Evolutionary conservation across 2,113 vertebrate genomes (phyloP).

Genomic region (Uria aalge): DNA sequence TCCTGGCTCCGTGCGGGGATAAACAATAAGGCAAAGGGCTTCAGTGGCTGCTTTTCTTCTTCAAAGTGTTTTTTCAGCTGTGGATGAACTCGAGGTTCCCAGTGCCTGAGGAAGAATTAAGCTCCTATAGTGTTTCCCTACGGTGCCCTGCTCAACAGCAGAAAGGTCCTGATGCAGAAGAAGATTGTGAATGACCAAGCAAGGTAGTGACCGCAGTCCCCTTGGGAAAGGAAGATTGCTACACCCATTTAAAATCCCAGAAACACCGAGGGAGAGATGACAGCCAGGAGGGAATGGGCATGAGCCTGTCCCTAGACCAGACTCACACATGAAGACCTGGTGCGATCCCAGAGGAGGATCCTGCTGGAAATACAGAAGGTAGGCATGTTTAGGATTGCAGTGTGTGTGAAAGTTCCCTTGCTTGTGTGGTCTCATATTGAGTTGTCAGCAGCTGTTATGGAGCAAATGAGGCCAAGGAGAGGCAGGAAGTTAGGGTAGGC

Average conservation of each 20-base stretch:
- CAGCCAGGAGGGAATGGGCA: fast-evolving
- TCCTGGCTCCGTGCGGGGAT: neutral
- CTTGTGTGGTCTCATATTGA: neutral
- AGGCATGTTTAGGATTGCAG: fast-evolving
- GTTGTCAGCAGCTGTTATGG: neutral
- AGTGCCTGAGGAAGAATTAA: neutral
- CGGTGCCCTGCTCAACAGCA: neutral
- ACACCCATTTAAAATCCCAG: neutral
- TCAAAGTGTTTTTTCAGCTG: neutral
- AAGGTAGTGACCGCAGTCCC: fast-evolving
- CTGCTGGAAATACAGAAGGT: neutral
- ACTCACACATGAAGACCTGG: too few species aligned
- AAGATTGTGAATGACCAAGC: neutral
- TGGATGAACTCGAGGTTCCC: neutral
- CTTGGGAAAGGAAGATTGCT: neutral
- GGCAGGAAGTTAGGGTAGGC: neutral
- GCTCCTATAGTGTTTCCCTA: neutral
- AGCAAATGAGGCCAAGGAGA: neutral
- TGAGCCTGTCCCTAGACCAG: neutral
- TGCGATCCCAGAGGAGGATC: neutral
- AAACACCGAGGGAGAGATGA: fast-evolving
- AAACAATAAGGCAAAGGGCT: neutral
- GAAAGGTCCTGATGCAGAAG: neutral
- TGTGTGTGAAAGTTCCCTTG: neutral
- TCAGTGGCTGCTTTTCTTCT: neutral